Conservation (phyloP, 2,113 vertebrate species). For the Climacteris rufus region DNA sequence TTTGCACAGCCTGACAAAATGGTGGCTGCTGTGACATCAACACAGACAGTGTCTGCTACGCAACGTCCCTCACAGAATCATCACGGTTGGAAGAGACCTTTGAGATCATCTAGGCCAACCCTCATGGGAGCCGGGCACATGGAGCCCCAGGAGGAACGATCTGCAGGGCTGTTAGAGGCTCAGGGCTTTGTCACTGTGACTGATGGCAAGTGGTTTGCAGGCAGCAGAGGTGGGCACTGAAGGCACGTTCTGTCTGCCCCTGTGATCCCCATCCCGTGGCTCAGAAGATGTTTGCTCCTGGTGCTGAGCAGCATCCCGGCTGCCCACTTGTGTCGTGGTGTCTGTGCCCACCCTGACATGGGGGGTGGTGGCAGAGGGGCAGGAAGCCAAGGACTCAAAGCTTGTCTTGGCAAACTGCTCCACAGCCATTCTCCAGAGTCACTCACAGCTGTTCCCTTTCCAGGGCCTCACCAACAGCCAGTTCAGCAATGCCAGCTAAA, state of each 20-base stretch:
- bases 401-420: not conserved
- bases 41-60: not conserved
- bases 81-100: not conserved
- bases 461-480: not conserved
- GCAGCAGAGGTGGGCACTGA: not conserved
- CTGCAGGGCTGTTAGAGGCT: not conserved
- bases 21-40: not conserved
- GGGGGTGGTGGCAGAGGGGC: not conserved
- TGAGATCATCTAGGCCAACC: not conserved
- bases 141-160: not conserved
- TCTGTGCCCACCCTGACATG: accelerated
- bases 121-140: not conserved
- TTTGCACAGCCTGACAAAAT: not conserved
- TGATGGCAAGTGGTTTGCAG: not conserved
- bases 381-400: not conserved
- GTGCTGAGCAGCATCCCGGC: accelerated
- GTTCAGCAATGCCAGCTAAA: not conserved
- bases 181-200: not conserved
- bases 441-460: not conserved
- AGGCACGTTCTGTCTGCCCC: not conserved
- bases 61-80: not conserved
- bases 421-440: accelerated
- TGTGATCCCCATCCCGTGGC: accelerated
- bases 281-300: not conserved
- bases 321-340: not conserved